Evolutionary conservation across 2,888 invertebrate species (phyloP).

Genomic region (Blera fallax): DNA sequence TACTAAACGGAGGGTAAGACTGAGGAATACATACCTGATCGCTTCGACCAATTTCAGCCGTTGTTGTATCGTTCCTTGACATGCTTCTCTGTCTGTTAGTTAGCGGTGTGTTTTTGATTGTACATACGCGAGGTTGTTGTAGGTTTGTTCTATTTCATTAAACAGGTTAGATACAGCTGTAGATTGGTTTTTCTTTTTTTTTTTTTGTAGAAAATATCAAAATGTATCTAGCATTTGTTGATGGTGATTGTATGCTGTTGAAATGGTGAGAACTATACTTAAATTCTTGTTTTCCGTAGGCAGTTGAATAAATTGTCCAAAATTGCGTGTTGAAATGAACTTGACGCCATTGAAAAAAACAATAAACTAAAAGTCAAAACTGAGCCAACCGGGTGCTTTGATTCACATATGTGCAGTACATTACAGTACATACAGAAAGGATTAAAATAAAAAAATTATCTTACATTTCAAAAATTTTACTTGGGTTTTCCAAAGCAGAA

Average conservation of each 20-base stretch:
- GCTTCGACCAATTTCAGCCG: slow-evolving; percentile 68
- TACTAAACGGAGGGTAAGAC: neutral
- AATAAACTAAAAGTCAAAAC: too few species aligned
- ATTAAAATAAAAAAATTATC: too few species aligned
- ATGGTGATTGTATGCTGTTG: neutral
- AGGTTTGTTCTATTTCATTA: slow-evolving; percentile 30
- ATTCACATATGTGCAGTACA: too few species aligned
- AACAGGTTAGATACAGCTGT: slow-evolving; percentile 4
- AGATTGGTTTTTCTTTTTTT: neutral
- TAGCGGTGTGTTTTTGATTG: slow-evolving; percentile 46
- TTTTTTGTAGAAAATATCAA: neutral
- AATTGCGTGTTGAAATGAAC: too few species aligned
- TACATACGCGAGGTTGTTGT: slow-evolving; percentile 59
- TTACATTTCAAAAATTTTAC: too few species aligned
- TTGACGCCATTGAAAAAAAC: neutral
- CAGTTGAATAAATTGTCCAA: slow-evolving; percentile 27
- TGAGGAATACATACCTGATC: slow-evolving; percentile 57
- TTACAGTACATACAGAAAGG: too few species aligned
- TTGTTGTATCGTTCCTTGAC: slow-evolving; percentile 67
- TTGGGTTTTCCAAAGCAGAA: too few species aligned
- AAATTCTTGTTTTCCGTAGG: neutral
- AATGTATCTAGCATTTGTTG: slow-evolving; percentile 36
- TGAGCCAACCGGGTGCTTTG: too few species aligned
- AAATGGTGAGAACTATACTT: neutral
- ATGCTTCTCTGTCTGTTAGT: slow-evolving; percentile 56